A percentile compares a stretch with the other conserved stretches of the same genome.
These are phyloP conservation scores for Agrotis ipsilon DNA, from an alignment of 2,888 invertebrate species.

Conservation along the genomic window DNA sequence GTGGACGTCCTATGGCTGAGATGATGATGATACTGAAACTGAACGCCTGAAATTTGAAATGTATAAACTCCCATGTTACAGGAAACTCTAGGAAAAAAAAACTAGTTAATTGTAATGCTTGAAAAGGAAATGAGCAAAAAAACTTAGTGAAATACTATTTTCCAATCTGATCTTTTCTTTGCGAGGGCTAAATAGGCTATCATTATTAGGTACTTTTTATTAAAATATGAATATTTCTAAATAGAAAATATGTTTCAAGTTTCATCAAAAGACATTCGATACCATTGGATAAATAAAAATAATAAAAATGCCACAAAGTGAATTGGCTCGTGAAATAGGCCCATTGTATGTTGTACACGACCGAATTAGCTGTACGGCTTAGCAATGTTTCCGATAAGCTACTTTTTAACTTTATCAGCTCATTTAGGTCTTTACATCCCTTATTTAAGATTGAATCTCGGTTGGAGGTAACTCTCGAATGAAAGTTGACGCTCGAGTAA, in stretches of 20 bases:
- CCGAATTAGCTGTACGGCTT: conserved; percentile 84
- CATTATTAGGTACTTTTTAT: neutral
- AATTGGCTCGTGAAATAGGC: conserved; percentile 87
- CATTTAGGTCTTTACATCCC: conserved; percentile 72
- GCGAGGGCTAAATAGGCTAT: no score
- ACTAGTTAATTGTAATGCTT: no score
- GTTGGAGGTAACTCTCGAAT: conserved; percentile 71
- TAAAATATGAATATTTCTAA: conserved; percentile 1
- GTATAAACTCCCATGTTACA: no score
- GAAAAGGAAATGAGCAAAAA: no score
- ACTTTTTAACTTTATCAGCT: conserved; percentile 70
- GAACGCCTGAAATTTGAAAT: no score
- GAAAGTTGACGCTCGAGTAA: conserved; percentile 83
- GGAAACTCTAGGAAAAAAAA: no score
- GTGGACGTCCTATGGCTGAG: no score
- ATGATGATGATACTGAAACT: no score
- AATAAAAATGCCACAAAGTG: conserved; percentile 80
- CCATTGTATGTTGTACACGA: conserved; percentile 85
- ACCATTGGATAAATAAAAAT: conserved; percentile 61
- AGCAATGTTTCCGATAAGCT: conserved; percentile 82
- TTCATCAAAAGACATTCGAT: conserved; percentile 48
- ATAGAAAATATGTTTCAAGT: neutral
- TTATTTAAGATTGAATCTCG: conserved; percentile 80
- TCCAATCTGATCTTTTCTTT: no score
- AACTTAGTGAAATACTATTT: no score